Percentiles rank a stretch among this genome's conserved stretches.
Evolutionary conservation across 2,888 invertebrate species (phyloP).

Genomic region (Syritta pipiens): DNA sequence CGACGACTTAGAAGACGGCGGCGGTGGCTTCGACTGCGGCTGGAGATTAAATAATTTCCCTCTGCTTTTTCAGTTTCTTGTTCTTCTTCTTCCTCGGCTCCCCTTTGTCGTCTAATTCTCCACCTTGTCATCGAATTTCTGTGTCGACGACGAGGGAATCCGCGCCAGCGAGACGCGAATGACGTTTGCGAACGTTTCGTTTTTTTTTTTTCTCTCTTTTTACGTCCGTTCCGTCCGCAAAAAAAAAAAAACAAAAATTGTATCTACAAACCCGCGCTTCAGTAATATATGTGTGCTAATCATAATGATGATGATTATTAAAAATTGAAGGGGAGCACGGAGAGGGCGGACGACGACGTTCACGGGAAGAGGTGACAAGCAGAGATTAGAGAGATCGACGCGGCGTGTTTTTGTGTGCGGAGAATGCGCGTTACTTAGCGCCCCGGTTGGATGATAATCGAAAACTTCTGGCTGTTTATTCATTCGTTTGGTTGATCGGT

Average conservation of each 20-base stretch:
- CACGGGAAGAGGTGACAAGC: conserved; percentile 25
- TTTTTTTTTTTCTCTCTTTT: background rate
- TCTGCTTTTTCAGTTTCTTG: background rate
- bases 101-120: background rate
- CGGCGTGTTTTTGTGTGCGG: background rate
- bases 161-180: conserved; percentile 47
- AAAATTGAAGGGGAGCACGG: background rate
- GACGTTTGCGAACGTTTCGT: conserved; percentile 54
- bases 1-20: conserved; percentile 19
- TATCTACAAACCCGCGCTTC: conserved; percentile 30
- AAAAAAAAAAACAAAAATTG: conserved; percentile 8
- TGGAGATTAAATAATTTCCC: conserved; percentile 62
- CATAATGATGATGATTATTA: conserved; percentile 55
- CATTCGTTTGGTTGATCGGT: conserved; percentile 42
- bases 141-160: conserved; percentile 54
- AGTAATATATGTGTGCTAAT: conserved; percentile 60
- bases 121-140: conserved; percentile 23
- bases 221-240: background rate
- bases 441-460: conserved; percentile 44
- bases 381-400: conserved; percentile 52
- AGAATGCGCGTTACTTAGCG: conserved; percentile 47
- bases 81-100: background rate
- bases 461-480: too few species aligned
- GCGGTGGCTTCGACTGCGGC: conserved; percentile 35
- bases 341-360: background rate